Percentiles rank a stretch among this genome's conserved stretches.
Conservation (phyloP, 2,888 invertebrate genomes). For the Eupithecia pulchellata region DNA sequence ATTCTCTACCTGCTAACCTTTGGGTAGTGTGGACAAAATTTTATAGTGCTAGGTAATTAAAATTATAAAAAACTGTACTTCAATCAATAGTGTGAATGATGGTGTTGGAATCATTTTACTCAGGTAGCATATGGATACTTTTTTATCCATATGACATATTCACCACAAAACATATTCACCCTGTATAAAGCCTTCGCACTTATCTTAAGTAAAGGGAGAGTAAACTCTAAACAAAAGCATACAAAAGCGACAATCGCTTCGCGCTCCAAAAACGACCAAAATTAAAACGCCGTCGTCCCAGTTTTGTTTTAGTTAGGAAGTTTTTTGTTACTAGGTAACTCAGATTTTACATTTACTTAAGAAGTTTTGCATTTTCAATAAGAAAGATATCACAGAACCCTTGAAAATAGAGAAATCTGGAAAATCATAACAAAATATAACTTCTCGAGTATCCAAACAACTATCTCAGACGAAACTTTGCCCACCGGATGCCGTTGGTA, state of each 20-base stretch:
- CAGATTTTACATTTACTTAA: neutral
- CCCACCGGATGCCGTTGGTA: too few species aligned
- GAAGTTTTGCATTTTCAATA: too few species aligned
- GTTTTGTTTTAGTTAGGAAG: constrained; percentile 11
- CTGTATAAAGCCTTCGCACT: neutral
- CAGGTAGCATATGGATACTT: neutral
- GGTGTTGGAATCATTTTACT: neutral
- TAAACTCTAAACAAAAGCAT: constrained; percentile 4
- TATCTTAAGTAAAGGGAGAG: neutral
- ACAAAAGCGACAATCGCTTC: constrained; percentile 1
- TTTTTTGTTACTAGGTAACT: neutral
- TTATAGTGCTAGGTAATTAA: too few species aligned
- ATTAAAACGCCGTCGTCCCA: constrained; percentile 2
- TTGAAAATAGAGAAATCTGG: too few species aligned
- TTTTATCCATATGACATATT: neutral
- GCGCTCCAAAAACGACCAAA: constrained; percentile 2
- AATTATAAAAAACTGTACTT: too few species aligned
- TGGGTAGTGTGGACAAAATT: too few species aligned
- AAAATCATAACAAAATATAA: too few species aligned
- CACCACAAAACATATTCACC: neutral
- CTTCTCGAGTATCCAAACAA: too few species aligned
- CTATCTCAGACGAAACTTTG: too few species aligned
- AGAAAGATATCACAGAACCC: too few species aligned
- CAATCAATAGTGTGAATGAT: neutral
- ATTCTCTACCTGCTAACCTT: too few species aligned